phyloP scores from a whole-genome alignment of 2,797 vertebrate species.

The Pterois miles region DNA sequence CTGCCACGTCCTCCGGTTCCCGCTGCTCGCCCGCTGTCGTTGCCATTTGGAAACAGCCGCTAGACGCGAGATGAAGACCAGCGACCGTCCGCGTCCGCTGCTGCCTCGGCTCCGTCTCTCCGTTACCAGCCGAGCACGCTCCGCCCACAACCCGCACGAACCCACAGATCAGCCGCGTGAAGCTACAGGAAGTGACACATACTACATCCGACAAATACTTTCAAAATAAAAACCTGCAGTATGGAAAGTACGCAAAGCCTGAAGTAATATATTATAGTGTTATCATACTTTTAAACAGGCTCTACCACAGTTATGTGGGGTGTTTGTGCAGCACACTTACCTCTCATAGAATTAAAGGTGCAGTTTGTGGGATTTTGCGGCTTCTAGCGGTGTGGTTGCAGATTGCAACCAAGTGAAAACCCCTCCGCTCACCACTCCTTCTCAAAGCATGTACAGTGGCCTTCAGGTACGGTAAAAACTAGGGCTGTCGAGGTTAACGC shows the following conservation, averaged over 20 bases:
- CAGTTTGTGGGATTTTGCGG: too few species aligned
- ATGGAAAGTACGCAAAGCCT: background rate
- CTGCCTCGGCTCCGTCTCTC: background rate
- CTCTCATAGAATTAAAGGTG: background rate
- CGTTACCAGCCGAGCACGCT: slow-evolving; percentile 14
- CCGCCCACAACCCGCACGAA: slow-evolving; percentile 54
- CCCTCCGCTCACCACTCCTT: too few species aligned
- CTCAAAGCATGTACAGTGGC: too few species aligned
- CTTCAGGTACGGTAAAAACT: too few species aligned
- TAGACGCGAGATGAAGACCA: background rate
- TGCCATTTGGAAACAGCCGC: slow-evolving; percentile 72
- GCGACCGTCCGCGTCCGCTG: slow-evolving; percentile 11
- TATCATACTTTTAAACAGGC: background rate
- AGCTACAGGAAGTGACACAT: fast-evolving
- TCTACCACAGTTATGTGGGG: background rate
- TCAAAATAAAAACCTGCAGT: slow-evolving; percentile 44
- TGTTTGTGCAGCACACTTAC: background rate
- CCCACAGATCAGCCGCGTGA: background rate
- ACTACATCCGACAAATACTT: background rate
- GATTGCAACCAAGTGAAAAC: too few species aligned
- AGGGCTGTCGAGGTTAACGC: too few species aligned
- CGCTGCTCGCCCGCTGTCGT: slow-evolving; percentile 76
- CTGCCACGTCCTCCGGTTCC: slow-evolving; percentile 68
- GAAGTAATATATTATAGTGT: background rate
- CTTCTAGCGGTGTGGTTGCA: too few species aligned